Conservation (phyloP, 1,140 invertebrate species). For the Drosophila lowei region DNA sequence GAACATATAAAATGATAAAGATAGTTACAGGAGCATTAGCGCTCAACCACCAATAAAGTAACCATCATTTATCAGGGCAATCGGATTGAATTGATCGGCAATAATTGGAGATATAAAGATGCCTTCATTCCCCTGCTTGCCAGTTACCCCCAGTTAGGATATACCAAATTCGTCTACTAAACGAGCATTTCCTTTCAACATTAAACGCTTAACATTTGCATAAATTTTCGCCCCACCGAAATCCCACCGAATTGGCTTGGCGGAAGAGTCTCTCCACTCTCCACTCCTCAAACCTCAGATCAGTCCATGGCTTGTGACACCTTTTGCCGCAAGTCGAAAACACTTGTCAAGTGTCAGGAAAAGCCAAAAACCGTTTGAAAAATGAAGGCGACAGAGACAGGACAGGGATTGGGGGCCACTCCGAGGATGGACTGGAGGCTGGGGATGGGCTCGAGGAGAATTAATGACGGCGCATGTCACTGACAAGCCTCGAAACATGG, state of each 20-base stretch:
- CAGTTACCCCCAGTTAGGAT: neutral
- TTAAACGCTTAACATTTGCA: constrained; percentile 39
- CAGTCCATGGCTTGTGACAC: constrained; percentile 56
- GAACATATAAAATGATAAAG: no score
- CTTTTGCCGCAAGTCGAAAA: constrained; percentile 67
- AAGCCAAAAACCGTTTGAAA: constrained; percentile 66
- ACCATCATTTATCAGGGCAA: no score
- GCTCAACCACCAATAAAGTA: no score
- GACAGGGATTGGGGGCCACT: constrained; percentile 20
- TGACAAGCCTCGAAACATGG: constrained; percentile 78
- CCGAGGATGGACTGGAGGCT: neutral
- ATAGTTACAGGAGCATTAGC: no score
- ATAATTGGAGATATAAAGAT: no score
- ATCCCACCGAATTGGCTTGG: constrained; percentile 2
- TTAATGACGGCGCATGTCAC: constrained; percentile 81
- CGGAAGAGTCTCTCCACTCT: neutral
- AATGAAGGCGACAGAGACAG: constrained; percentile 52
- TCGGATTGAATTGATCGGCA: no score
- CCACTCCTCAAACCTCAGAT: constrained; percentile 19
- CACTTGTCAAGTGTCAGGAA: constrained; percentile 77
- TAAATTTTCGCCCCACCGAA: constrained; percentile 12
- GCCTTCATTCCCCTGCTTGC: no score
- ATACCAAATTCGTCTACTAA: neutral
- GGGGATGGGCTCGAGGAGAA: constrained; percentile 39
- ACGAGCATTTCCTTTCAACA: neutral